Base-by-base conservation (phyloP, 2,888 invertebrate genomes). In the Lottia gigantea region DNA sequence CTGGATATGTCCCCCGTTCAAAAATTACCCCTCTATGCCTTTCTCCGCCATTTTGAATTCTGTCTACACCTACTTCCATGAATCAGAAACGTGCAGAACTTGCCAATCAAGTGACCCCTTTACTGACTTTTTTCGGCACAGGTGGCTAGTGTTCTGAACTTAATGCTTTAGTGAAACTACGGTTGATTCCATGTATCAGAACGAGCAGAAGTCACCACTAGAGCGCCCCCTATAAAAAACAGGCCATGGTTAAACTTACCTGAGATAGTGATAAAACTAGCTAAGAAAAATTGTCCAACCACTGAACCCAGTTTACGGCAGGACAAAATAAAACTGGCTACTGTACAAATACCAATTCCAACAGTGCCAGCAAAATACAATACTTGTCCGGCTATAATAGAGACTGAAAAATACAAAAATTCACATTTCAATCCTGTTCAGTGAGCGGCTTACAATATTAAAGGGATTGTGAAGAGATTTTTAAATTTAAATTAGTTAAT, bases 221-320 rank as follows among this genome's bases (percentile, higher is more conserved):
- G 6, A 31, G 31, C 2, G 2, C 31, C 31, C 31, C 31, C 31
- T 3, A 6, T 31, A 31, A 31, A 31, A 2, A n/a, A n/a, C 31
- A 31, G 6, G 31, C 2, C 6, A 40, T 40, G 12, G 15, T 16
- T 15, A 19, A 19, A 64, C 67, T 74, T 70, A 84, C 84, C 78
- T 66, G 74, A 64, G 7, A 80, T 71, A 1, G 78, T 72, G 2
- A 80, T 67, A 7, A 74, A 78, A 8, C 73, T 81, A 47, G 82
- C 81, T 31, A 83, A 71, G 11, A 78, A 78, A 61, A 83, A 71
- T 45, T 80, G 78, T 0, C 80, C 84, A 45, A 80, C 77, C 0
- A 77, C 76, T 0, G 83, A 77, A 46, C 76, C 73, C 67, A 77
- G 79, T 62, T 78, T 76, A 31, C 82, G 69, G 11, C 72, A 72